phyloP scores from a whole-genome alignment of 2,113 vertebrate species.

The Polypterus bichir region DNA sequence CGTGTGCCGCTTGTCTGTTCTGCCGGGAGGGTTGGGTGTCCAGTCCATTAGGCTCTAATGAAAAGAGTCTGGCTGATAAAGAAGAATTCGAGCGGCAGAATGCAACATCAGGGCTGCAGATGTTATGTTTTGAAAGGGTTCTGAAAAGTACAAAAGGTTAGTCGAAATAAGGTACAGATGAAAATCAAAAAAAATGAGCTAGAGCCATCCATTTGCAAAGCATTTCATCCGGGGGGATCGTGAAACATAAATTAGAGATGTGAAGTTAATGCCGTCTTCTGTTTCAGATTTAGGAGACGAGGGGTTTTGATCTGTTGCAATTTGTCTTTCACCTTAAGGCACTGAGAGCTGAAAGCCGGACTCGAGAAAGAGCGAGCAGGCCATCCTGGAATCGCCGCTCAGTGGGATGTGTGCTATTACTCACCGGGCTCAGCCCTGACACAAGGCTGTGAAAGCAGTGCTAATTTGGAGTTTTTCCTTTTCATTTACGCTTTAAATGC shows the following conservation, averaged over 20 bases:
- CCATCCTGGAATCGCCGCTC: too few relatives aligned
- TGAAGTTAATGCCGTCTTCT: conserved; percentile 24
- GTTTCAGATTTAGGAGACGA: conserved; percentile 32
- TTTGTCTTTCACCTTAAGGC: conserved; percentile 29
- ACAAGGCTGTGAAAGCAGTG: too few relatives aligned
- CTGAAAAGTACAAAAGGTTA: conserved; percentile 22
- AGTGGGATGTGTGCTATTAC: too few relatives aligned
- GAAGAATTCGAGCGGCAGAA: conserved; percentile 30
- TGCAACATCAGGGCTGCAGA: conserved; percentile 40
- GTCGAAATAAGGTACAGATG: conserved; percentile 40
- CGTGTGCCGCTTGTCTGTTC: too few relatives aligned
- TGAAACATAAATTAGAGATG: conserved; percentile 26
- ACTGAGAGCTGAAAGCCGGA: background rate
- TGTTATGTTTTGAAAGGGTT: conserved; percentile 33
- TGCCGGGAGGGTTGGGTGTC: background rate
- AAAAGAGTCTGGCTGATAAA: conserved; percentile 36
- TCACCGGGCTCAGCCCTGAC: too few relatives aligned
- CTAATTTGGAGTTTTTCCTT: too few relatives aligned
- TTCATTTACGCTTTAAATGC: too few relatives aligned
- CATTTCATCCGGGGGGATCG: conserved; percentile 15
- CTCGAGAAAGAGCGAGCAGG: too few relatives aligned
- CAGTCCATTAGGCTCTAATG: conserved; percentile 25
- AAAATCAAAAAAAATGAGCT: too few relatives aligned
- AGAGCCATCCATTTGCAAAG: conserved; percentile 10
- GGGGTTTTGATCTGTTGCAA: conserved; percentile 18